Evolutionary conservation across 2,113 vertebrate genomes (phyloP), one percentile per base, ranked within the genome.

Genomic region (Oreocharis arfaki): DNA sequence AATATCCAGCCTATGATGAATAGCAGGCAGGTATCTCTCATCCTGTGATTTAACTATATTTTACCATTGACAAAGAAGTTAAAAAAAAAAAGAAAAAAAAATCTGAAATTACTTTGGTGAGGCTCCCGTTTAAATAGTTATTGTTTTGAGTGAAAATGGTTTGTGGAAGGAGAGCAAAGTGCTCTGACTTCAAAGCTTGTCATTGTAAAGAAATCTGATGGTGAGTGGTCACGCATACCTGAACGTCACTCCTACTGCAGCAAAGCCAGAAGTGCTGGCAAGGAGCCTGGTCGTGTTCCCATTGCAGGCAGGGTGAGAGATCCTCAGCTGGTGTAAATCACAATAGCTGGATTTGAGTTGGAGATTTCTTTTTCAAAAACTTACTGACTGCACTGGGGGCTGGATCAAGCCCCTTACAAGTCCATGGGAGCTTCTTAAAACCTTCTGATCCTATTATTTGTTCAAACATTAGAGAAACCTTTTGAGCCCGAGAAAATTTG

Each of bases 151-250:
- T 75, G 65, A 88, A 96, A 96, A 92, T 81, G 76, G 93, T 90
- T 90, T 93, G 83, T 93, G 86, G 76, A 96, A 87, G 93, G 90
- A 94, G 95, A 95, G 93, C 85, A 96, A 95, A 96, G 86, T 26
- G 9, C 91, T 96, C 94, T 68, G 73, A 94, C 96, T 96, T 96
- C 92, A 96, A 96, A 97, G 95, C 85, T 77, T 97, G 92, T 89
- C 83, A 92, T 81, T 88, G 73, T 94, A 47, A 89, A 94, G 93
- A 93, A 94, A 92, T 90, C 95, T 96, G 96, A 84, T 87, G 95
- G 92, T 13, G 79, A 94, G 83, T 96, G 96, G 96, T 94, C 88
- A 96, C 42, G 93, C 96, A 95, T 95, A 96, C 93, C 96, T 96
- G 96, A 95, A 92, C 19, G 53, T 96, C 86, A 65, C 92, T 92